A percentile compares a stretch with the other conserved stretches of the same genome.
These are phyloP conservation scores for Stichopus chloronotus DNA, from an alignment of 35 echinoderm and acorn worm species.

Conservation along the genomic window DNA sequence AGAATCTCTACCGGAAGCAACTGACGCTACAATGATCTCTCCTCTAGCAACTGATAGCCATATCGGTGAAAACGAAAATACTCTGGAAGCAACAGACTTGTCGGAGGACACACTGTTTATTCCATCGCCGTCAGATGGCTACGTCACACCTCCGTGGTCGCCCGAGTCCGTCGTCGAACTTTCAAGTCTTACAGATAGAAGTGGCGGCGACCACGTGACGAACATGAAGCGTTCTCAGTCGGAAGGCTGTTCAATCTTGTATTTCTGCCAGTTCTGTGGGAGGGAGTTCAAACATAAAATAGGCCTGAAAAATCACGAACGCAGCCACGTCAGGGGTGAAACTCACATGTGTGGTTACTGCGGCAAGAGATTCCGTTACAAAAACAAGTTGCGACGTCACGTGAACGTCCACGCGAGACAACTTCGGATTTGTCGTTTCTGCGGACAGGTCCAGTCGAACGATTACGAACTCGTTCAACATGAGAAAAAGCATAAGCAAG, in stretches of 20 bases:
- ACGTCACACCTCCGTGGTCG: conserved; percentile 10
- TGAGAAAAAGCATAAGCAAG: conserved; percentile 75
- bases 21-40: no score
- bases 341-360: conserved; percentile 73
- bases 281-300: conserved; percentile 77
- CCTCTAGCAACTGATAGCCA: no score
- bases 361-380: conserved; percentile 72
- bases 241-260: neutral
- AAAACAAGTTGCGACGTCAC: conserved; percentile 81
- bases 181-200: no score
- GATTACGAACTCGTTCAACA: conserved; percentile 91
- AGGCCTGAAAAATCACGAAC: conserved; percentile 80
- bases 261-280: conserved; percentile 63
- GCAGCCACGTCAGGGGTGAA: conserved; percentile 63
- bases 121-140: neutral
- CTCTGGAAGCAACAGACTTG: neutral
- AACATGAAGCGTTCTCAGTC: neutral
- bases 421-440: conserved; percentile 82
- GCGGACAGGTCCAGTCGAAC: conserved; percentile 58
- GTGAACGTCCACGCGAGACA: conserved; percentile 72
- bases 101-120: neutral
- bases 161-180: neutral
- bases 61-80: neutral
- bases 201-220: neutral
- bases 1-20: no score